Conservation (phyloP, 2,888 invertebrate genomes). For the Mythimna lalbum region DNA sequence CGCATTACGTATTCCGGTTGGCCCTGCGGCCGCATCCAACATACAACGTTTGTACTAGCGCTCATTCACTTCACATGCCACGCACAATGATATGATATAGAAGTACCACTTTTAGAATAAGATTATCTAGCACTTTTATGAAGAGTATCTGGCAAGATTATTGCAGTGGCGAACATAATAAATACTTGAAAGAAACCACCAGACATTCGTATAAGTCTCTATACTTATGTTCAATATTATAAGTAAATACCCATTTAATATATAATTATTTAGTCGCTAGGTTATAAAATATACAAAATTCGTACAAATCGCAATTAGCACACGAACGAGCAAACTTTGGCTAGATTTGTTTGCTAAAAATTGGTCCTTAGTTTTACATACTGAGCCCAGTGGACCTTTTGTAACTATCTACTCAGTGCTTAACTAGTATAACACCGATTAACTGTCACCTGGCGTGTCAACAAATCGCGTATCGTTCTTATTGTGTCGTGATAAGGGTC, state of each 20-base stretch:
- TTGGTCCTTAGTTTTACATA: background rate
- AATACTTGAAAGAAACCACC: background rate
- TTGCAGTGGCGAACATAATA: background rate
- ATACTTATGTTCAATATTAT: background rate
- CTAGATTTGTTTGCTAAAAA: background rate
- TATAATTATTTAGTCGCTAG: background rate
- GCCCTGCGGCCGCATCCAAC: slow-evolving; percentile 36
- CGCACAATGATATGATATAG: slow-evolving; percentile 3
- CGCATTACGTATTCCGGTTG: slow-evolving; percentile 66
- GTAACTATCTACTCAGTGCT: background rate
- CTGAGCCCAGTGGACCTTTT: slow-evolving; percentile 13
- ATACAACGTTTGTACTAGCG: slow-evolving; percentile 50
- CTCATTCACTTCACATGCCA: slow-evolving; percentile 62
- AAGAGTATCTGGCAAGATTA: too few relatives aligned
- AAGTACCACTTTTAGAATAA: slow-evolving; percentile 17
- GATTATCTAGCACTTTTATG: background rate
- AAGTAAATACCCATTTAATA: background rate
- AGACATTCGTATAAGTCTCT: background rate
- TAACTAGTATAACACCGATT: slow-evolving; percentile 24
- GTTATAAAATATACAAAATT: background rate
- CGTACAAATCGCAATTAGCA: background rate
- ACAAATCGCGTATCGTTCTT: slow-evolving; percentile 18
- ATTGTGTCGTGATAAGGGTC: slow-evolving; percentile 33
- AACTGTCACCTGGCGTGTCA: slow-evolving; percentile 8
- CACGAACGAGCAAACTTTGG: background rate